Evolutionary conservation across 2,888 invertebrate genomes (phyloP).

Genomic region (Charanyca ferruginea): DNA sequence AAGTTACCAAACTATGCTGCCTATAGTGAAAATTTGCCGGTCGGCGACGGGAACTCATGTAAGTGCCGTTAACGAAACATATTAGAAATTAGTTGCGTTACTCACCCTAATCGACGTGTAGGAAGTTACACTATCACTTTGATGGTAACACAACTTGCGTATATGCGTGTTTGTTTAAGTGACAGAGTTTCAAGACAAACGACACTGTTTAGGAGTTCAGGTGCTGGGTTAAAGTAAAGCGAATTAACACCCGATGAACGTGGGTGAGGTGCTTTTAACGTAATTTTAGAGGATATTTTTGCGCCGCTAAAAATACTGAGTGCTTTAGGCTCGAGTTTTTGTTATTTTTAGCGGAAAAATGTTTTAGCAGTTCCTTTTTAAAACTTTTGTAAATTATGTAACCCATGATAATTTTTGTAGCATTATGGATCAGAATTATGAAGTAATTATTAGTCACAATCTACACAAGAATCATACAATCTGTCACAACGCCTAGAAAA

Average conservation of each 20-base stretch:
- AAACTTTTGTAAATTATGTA: background rate
- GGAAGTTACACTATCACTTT: slow-evolving; percentile 83
- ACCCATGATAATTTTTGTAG: background rate
- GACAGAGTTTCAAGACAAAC: slow-evolving; percentile 61
- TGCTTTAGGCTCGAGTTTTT: background rate
- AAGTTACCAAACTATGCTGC: slow-evolving; percentile 82
- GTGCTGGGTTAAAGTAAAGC: slow-evolving; percentile 31
- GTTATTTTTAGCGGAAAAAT: slow-evolving; percentile 11
- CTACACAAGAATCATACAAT: background rate
- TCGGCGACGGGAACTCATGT: slow-evolving; percentile 77
- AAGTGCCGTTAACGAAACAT: slow-evolving; percentile 88
- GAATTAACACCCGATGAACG: slow-evolving; percentile 16
- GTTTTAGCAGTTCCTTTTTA: background rate
- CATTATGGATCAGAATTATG: background rate
- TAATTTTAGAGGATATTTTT: slow-evolving; percentile 7
- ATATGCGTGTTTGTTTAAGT: slow-evolving; percentile 64
- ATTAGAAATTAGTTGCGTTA: slow-evolving; percentile 88
- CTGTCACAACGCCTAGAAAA: background rate
- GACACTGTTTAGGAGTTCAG: slow-evolving; percentile 48
- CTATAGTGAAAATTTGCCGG: slow-evolving; percentile 78
- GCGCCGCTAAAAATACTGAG: slow-evolving; percentile 1
- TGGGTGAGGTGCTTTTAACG: background rate
- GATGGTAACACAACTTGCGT: slow-evolving; percentile 72
- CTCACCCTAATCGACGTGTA: slow-evolving; percentile 83
- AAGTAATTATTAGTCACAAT: too few relatives aligned